Evolutionary conservation across 2,888 invertebrate species (phyloP), one percentile per base, ranked within the genome.

Genomic region (Hipparchia semele): DNA sequence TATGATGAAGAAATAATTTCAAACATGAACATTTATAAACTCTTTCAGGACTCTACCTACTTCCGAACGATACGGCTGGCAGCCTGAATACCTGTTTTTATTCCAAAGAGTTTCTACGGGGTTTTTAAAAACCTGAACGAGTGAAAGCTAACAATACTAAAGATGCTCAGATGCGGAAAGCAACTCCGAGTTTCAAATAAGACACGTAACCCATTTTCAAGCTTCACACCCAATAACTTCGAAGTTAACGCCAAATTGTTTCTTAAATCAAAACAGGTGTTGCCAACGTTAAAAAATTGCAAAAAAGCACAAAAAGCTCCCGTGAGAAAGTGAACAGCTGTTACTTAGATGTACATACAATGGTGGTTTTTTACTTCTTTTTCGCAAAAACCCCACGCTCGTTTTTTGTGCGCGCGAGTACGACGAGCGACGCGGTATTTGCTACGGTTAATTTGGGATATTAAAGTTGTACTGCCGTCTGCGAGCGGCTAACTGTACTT

Each of bases 251-350:
- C 39, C 61, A 33, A 65, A 23, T 65, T 65, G 2, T 39, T 13
- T 53, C 13, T 13, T 6, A 67, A 67, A 67, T 58, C 56, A 68
- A 74, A 70, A 68, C 73, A 73, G 73, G 73, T 73, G 73, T 66
- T 61, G 70, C 46, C 61, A 12, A 53, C 54, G 53, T n/a, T 51
- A 70, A 69, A 69, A 66, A 70, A 58, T 71, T 23, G 33, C 12
- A 62, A 70, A 69, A 54, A 73, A 71, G 62, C 10, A 72, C 53
- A 60, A 69, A 69, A 60, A 49, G 60, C 61, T 39, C 53, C 71
- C 76, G 76, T 76, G 76, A 74, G 76, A 76, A 73, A 66, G 46
- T n/a, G 69, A 70, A 73, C 76, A 76, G 76, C 69, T 76, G 76
- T 70, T 61, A 39, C 53, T 61, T 4, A 39, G 61, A 61, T n/a